Evolutionary conservation across 92 coral and sea anemone species (phyloP), one percentile per base, ranked within the genome.

Genomic region (Palythoa caribaeorum): DNA sequence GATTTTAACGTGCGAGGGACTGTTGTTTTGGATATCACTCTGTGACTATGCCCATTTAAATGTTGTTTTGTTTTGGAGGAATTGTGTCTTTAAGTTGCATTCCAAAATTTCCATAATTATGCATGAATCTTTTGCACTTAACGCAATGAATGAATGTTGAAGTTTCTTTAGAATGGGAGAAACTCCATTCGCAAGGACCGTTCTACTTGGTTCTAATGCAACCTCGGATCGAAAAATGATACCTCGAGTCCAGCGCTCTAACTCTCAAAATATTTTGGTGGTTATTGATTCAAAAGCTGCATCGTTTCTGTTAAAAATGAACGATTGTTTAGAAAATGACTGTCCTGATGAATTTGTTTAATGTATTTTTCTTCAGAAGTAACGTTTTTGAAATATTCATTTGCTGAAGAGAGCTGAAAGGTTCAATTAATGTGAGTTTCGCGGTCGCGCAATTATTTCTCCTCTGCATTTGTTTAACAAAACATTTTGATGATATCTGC

Each of bases 81-180:
- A 91, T 88, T 85, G 92, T 89, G 92, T 90, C 94, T 89, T 92
- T 81, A 60, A 66, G 86, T 85, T 65, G 83, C 73, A 74, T 80
- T 86, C 90, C 75, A 63, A 80, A 81, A 81, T 81, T 81, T 81
- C 86, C 86, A 81, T 81, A 81, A 81, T 65, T 81, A 81, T 68
- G 47, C 76, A 71, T 81, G 62, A 81, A 81, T 65, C 21, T 36
- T 47, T 68, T 12, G 44, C 76, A 81, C 86, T 20, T 35, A 47
- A 14, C 11, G 39, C 9, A 21, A 35, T 47, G 76, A 44, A 7
- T 81, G 76, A 81, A 66, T 38, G 74, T 81, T 81, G 62, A 47
- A 81, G 66, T 65, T 28, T 66, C 8, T 48, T 20, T 39, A 51
- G 59, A 20, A 66, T 47, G 38, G 76, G 76, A 39, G 19, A 13